Conservation (phyloP, 2,113 vertebrate species). For the Peromyscus maniculatus region DNA sequence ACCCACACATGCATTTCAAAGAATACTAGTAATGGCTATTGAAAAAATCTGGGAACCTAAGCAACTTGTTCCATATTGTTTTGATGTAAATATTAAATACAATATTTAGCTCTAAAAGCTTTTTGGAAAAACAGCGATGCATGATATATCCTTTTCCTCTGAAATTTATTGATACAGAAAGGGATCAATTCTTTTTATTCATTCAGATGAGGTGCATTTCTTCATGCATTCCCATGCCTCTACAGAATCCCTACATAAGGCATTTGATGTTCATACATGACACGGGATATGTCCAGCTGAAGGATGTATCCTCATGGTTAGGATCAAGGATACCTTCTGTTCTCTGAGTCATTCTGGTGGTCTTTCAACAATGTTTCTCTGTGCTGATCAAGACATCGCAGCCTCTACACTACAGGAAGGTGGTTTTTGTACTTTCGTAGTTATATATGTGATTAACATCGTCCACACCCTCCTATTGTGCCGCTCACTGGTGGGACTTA, state of each 20-base stretch:
- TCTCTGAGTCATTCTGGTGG: background rate
- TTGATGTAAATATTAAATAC: background rate
- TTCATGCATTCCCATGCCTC: background rate
- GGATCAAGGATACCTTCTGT: background rate
- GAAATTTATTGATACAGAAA: background rate
- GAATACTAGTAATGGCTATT: background rate
- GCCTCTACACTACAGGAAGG: background rate
- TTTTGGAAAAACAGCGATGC: background rate
- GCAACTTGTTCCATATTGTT: background rate
- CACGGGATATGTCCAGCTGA: background rate
- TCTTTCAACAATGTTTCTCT: background rate
- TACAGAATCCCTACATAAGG: background rate
- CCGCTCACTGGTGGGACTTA: background rate
- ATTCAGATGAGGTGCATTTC: background rate
- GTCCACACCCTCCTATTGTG: background rate
- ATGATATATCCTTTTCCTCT: background rate
- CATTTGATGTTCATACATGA: background rate
- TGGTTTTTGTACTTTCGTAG: background rate
- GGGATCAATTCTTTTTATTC: background rate
- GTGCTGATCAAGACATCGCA: background rate
- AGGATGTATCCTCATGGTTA: background rate
- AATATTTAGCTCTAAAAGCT: background rate
- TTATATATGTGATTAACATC: background rate
- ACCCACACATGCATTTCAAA: background rate
- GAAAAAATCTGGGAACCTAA: background rate